Base-by-base conservation (phyloP, 2,888 invertebrate genomes). In the Mythimna impura region DNA sequence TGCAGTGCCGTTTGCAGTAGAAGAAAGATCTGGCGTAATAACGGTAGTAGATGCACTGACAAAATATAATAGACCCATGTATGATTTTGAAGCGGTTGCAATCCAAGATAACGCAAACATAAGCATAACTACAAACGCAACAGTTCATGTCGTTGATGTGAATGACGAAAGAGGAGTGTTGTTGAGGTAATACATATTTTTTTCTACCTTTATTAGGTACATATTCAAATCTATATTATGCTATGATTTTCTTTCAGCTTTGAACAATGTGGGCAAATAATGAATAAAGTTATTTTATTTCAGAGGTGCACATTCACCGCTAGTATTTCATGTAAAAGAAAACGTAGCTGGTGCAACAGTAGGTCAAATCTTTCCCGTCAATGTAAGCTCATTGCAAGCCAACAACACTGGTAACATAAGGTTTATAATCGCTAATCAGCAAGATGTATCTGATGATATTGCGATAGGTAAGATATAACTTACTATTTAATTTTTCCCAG, bases 1-100 rank as follows among this genome's bases (percentile, higher is more conserved):
- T 95, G 20, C 93, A 98, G 98, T 98, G n/a, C 99, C 99, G 7
- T 99, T 99, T 93, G 98, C 98, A 6, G 98, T 99, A 36, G 99
- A 99, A 94, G 98, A 99, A 91, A 96, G 97, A 76, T 98, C 98
- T 0, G 99, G 99, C 7, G 98, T 98, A 0, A 98, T 99, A 63
- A 98, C 98, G 2, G 98, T 99, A 0, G 97, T 98, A 72, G 97
- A 98, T 50, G 97, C 97, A 75, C 93, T 98, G 58, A 94, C 97
- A 0, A 97, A 97, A 84, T 98, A 97, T 88, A 96, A 97, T 36
- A 94, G 97, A 50, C 96, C 97, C 5, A 92, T 97, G 54, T 99
- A 98, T 88, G 97, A 98, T 79, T 98, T 99, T 87, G 98, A 98
- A 94, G 98, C 98, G 0, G 97, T 98, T 10, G 98, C 98, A 0